Base-by-base conservation (phyloP, 2,113 vertebrate species). In the Pterophyllum scalare region DNA sequence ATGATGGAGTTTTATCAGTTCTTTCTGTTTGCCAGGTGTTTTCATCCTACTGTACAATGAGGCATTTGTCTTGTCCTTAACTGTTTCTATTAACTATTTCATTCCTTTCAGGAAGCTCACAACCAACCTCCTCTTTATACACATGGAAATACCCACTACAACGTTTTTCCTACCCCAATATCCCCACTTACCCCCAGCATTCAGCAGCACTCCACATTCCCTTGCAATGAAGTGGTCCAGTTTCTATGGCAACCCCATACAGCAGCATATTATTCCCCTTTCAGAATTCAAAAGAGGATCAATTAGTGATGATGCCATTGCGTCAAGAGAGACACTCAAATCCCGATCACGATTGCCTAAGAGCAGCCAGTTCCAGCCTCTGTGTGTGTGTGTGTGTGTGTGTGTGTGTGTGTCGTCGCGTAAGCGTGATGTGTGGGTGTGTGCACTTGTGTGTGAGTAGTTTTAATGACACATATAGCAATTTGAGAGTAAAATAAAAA, bases 161-260 rank as follows among this genome's bases (percentile, higher is more conserved):
- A 61, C 9, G 26, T 35, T 14, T 22, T 58, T 58, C n/a, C 79
- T 35, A 58, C 52, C 76, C 61, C 84, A 82, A 54, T 81, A 88
- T 81, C 87, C 81, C 77, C 81, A 86, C 84, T 85, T 79, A 89
- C 89, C 70, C 86, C 70, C 17, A 76, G 74, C 85, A 79, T 87
- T 77, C 79, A 88, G 67, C 87, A 87, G 61, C 86, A 64, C 85
- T 88, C 87, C 52, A 87, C 83, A 85, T 83, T 89, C 82, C 75
- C 77, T 70, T 70, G 75, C 83, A 88, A 70, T 89, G 84, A 90
- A 87, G 90, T 20, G 38, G 67, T 56, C 86, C 87, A 92, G 94
- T 94, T 94, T 80, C 92, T 46, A 94, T 93, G 88, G 88, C 76
- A 93, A 94, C 94, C 46, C 80, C 82, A 92, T 91, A 92, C 61